Percentiles rank a stretch among this genome's conserved stretches.
Conservation (phyloP, 1,140 invertebrate species). For the Medauroidea extradentata region DNA sequence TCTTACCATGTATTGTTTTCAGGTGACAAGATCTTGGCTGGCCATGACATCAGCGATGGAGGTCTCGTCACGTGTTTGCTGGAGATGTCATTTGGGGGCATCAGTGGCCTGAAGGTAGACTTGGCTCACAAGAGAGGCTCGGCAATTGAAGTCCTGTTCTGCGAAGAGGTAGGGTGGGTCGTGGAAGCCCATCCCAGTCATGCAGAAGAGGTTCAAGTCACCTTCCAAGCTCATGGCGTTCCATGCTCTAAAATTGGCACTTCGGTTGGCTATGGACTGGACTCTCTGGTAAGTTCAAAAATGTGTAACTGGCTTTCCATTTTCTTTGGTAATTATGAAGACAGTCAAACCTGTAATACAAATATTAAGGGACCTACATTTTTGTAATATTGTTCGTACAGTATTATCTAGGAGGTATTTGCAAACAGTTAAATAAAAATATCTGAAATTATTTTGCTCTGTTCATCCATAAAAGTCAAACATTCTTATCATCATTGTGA, state of each 20-base stretch:
- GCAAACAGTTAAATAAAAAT: too few relatives aligned
- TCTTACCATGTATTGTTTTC: not conserved
- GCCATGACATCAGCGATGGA: slow-evolving; percentile 96
- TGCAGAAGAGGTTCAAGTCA: slow-evolving; percentile 52
- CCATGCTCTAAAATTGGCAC: slow-evolving; percentile 69
- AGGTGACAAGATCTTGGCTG: slow-evolving; percentile 64
- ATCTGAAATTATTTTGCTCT: too few relatives aligned
- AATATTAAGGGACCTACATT: too few relatives aligned
- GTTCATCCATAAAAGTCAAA: too few relatives aligned
- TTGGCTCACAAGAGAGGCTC: slow-evolving; percentile 52
- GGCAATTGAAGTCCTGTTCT: slow-evolving; percentile 65
- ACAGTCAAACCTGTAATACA: too few relatives aligned
- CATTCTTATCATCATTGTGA: too few relatives aligned
- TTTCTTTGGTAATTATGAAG: too few relatives aligned
- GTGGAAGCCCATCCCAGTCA: slow-evolving; percentile 67
- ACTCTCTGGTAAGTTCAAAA: slow-evolving; percentile 48
- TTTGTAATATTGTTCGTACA: too few relatives aligned
- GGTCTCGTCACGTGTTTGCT: slow-evolving; percentile 84
- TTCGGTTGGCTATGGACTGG: slow-evolving; percentile 59
- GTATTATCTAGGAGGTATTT: too few relatives aligned
- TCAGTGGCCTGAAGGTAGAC: slow-evolving; percentile 72
- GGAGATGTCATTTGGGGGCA: slow-evolving; percentile 94
- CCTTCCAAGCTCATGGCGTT: slow-evolving; percentile 57
- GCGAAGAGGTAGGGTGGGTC: slow-evolving; percentile 91
- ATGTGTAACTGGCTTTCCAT: too few relatives aligned